These are phyloP conservation scores for Eucera pruinosa DNA, from an alignment of 2,888 invertebrate species.

Conservation along the genomic window DNA sequence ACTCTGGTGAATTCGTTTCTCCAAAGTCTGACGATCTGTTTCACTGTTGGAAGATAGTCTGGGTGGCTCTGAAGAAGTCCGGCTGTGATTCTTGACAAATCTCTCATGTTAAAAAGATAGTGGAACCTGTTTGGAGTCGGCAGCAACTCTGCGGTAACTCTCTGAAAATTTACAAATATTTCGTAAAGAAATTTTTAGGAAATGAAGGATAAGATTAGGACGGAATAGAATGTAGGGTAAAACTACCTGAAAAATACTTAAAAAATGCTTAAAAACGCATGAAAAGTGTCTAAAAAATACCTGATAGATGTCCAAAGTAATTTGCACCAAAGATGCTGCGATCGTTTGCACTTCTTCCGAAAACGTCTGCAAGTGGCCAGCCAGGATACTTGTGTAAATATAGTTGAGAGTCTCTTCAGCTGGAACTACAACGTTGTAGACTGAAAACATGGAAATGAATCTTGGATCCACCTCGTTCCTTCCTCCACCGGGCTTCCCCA, in stretches of 20 bases:
- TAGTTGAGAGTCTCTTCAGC: slow-evolving; percentile 90
- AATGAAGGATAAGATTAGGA: too few species aligned
- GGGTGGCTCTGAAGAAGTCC: slow-evolving; percentile 92
- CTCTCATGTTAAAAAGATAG: slow-evolving; percentile 96
- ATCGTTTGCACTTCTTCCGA: slow-evolving; percentile 88
- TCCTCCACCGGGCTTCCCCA: slow-evolving; percentile 95
- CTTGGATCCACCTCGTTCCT: slow-evolving; percentile 95
- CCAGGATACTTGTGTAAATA: slow-evolving; percentile 93
- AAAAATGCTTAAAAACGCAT: too few species aligned
- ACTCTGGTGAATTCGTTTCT: slow-evolving; percentile 95
- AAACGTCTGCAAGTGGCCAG: slow-evolving; percentile 91
- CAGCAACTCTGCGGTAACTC: slow-evolving; percentile 90
- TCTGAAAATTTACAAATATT: slow-evolving; percentile 83
- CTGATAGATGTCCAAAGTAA: slow-evolving; percentile 94
- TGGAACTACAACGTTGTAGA: slow-evolving; percentile 94
- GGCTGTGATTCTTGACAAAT: slow-evolving; percentile 93
- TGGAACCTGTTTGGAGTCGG: slow-evolving; percentile 97
- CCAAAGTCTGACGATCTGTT: slow-evolving; percentile 94
- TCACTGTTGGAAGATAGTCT: slow-evolving; percentile 88
- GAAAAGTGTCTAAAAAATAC: too few species aligned
- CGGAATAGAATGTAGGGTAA: too few species aligned
- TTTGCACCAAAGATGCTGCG: slow-evolving; percentile 89
- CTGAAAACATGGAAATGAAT: slow-evolving; percentile 95
- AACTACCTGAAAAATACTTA: too few species aligned
- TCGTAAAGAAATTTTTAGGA: too few species aligned